Evolutionary conservation across 35 echinoderm and acorn worm genomes (phyloP), one percentile per base, ranked within the genome.

Genomic region (Stichopus chloronotus): DNA sequence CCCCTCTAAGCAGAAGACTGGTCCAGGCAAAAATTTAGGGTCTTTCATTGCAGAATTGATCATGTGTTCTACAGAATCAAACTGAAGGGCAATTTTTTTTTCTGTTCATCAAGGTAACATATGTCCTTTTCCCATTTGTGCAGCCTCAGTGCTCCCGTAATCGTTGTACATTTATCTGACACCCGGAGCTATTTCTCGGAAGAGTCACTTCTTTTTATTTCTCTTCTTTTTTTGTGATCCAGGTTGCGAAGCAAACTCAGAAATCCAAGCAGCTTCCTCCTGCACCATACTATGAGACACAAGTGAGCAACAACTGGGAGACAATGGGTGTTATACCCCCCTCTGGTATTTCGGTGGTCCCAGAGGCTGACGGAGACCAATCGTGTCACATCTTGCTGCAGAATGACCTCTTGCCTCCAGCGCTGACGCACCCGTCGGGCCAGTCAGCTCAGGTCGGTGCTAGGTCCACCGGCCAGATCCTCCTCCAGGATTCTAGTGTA

Each of bases 401-500:
- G 56, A 87, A 96, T 24, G 95, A 96, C 77, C 93, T 92, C 11
- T 78, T 91, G 2, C 95, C 95, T 13, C 90, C 90, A 19, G 93
- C 93, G 9, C 76, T 96, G 90, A 83, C 94, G 0, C 19, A 81
- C 14, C 61, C 24, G 19, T 63, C 74, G 13, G 56, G 87, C 68
- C 86, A 13, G 20, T 22, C 61, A 8, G 21, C 59, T 53, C 59
- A 59, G 19, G 72, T 77, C 25, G 79, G 79, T 55, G 90, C 72
- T 17, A n/a, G 90, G 24, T 8, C 53, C 63, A 91, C 84, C 0
- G 95, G 95, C 5, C 95, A 99, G 68, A 95, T 99, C 16, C 94
- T 99, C 25, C 90, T 99, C 4, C 97, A 99, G 68, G 97, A 99
- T 72, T 94, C 93, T 4, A 94, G 83, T 9, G 95, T 94, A 12